Conservation (phyloP, 1,140 invertebrate species). For the Procambarus virginalis region DNA sequence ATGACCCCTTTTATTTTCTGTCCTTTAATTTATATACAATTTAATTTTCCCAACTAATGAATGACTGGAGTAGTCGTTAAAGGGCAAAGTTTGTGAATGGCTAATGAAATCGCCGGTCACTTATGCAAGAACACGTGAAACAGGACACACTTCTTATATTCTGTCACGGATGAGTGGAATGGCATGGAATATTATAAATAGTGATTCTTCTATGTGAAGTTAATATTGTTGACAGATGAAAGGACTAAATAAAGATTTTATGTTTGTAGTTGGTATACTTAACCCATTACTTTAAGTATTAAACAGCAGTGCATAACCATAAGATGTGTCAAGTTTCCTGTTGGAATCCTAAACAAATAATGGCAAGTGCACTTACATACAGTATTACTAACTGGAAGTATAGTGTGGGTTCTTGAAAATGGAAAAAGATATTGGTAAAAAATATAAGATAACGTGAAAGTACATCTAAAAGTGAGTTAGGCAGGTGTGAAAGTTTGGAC, state of each 20-base stretch:
- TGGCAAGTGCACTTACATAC: no score
- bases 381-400: no score
- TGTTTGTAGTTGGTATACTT: slow-evolving; percentile 48
- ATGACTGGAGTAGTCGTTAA: slow-evolving; percentile 62
- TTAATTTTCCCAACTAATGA: slow-evolving; percentile 45
- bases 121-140: slow-evolving; percentile 61
- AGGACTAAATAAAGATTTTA: slow-evolving; percentile 67
- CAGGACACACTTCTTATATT: slow-evolving; percentile 48
- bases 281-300: background rate
- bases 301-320: no score
- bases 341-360: no score
- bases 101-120: slow-evolving; percentile 48
- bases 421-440: no score
- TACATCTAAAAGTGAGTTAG: no score
- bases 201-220: slow-evolving; percentile 67
- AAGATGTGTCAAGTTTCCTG: no score
- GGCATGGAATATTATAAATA: slow-evolving; percentile 66
- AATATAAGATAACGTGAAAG: no score
- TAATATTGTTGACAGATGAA: slow-evolving; percentile 67
- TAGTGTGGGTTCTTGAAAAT: no score
- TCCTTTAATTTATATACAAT: slow-evolving; percentile 47
- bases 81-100: slow-evolving; percentile 66
- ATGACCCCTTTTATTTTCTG: slow-evolving; percentile 47
- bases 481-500: no score
- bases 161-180: slow-evolving; percentile 60